Evolutionary conservation across 2,797 vertebrate species (phyloP).

Genomic region (Acanthis flammea): DNA sequence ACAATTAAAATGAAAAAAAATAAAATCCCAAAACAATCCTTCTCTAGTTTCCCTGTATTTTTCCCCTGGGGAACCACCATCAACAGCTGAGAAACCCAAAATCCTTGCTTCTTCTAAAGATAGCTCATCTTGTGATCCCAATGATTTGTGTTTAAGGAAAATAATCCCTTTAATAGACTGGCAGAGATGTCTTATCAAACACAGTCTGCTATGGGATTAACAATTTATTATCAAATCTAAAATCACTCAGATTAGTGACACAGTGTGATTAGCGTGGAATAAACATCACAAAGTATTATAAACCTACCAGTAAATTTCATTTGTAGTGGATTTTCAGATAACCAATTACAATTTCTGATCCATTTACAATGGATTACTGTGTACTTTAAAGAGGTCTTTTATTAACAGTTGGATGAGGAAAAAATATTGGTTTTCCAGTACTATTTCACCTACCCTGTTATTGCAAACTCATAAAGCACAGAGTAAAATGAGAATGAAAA

Average conservation of each 20-base stretch:
- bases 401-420: not conserved
- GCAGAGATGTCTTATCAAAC: not conserved
- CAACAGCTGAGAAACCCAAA: not conserved
- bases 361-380: constrained; percentile 1
- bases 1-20: not conserved
- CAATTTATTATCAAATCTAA: constrained; percentile 3
- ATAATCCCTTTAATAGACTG: constrained; percentile 15
- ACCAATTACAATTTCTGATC: constrained; percentile 5
- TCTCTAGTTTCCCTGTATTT: not conserved
- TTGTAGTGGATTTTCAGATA: constrained; percentile 29
- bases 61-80: not conserved
- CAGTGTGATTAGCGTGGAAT: not conserved
- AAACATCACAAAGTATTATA: constrained; percentile 9
- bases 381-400: not conserved
- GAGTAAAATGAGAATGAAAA: not conserved
- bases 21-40: not conserved
- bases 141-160: not conserved
- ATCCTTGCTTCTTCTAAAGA: not conserved
- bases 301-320: not conserved
- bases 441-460: not conserved
- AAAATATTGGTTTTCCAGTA: not conserved
- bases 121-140: not conserved
- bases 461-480: not conserved
- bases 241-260: not conserved
- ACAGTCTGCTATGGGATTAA: not conserved